Percentiles rank a stretch among this genome's conserved stretches.
phyloP scores from a whole-genome alignment of 92 coral and sea anemone species.

The Epizoanthus stellaris region DNA sequence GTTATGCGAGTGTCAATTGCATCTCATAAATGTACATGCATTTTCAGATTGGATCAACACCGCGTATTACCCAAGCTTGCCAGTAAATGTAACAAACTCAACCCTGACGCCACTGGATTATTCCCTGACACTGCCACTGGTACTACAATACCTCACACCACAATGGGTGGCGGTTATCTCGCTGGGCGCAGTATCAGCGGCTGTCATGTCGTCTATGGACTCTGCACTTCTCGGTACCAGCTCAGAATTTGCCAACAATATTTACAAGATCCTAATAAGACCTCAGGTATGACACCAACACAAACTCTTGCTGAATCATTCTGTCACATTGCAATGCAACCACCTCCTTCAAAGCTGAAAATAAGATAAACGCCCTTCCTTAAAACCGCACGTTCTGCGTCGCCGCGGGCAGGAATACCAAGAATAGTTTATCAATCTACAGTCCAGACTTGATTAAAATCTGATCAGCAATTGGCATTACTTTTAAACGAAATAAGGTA shows the following conservation, averaged over 20 bases:
- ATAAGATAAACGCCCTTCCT: too few relatives aligned
- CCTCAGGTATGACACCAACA: not conserved
- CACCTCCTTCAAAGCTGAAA: too few relatives aligned
- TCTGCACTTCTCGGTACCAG: not conserved
- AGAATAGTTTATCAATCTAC: too few relatives aligned
- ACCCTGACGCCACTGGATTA: not conserved
- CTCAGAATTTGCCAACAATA: conserved; percentile 8
- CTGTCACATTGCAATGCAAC: too few relatives aligned
- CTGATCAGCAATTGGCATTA: too few relatives aligned
- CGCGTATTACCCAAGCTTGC: not conserved
- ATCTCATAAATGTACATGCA: not conserved
- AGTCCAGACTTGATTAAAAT: too few relatives aligned
- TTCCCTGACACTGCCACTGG: conserved; percentile 25
- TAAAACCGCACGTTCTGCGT: too few relatives aligned
- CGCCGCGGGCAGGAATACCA: too few relatives aligned
- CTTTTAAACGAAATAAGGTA: too few relatives aligned
- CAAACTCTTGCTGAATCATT: too few relatives aligned
- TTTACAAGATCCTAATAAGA: conserved; percentile 5
- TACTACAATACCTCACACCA: conserved; percentile 31
- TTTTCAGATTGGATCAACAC: conserved; percentile 22
- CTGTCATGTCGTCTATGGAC: conserved; percentile 19
- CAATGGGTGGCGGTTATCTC: conserved; percentile 28
- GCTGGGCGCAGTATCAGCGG: conserved; percentile 28
- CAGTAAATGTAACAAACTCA: not conserved
- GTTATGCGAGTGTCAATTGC: too few relatives aligned